Percentiles rank a stretch among this genome's conserved stretches.
phyloP scores from a whole-genome alignment of 92 coral and sea anemone species.

The Hydrozoanthus gracilis region DNA sequence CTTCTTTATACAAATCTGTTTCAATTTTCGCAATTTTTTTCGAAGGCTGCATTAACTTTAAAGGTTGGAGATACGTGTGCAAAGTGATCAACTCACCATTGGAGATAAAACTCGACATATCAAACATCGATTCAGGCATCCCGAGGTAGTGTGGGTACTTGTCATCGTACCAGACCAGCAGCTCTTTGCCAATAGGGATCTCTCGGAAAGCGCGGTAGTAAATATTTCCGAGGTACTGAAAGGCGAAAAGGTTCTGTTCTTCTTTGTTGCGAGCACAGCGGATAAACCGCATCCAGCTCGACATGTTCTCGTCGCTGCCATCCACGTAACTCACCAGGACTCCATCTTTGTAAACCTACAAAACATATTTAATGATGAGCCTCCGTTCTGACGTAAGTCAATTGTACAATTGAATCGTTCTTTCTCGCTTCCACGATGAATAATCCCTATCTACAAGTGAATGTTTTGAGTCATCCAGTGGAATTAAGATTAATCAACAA shows the following conservation, averaged over 20 bases:
- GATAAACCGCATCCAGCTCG: slow-evolving; percentile 99
- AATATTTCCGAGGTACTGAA: slow-evolving; percentile 95
- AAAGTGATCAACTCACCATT: slow-evolving; percentile 64
- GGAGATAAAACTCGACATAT: slow-evolving; percentile 87
- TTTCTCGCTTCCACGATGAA: no score
- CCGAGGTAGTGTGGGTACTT: slow-evolving; percentile 98
- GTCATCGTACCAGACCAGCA: slow-evolving; percentile 97
- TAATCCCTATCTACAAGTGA: no score
- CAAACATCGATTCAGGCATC: slow-evolving; percentile 89
- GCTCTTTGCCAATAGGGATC: slow-evolving; percentile 77
- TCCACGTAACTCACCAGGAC: slow-evolving; percentile 78
- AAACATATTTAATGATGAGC: neutral
- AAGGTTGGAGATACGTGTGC: neutral
- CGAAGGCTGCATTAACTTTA: neutral
- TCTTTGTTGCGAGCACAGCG: slow-evolving; percentile 86
- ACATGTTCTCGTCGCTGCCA: slow-evolving; percentile 83
- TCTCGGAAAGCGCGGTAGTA: slow-evolving; percentile 91
- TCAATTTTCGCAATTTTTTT: no score
- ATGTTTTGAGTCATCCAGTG: no score
- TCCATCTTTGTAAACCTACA: slow-evolving; percentile 91
- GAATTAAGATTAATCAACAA: no score
- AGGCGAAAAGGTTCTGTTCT: slow-evolving; percentile 93
- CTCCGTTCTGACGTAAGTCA: no score
- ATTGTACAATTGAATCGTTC: no score
- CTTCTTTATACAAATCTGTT: no score